These are phyloP conservation scores for Platyura marginata DNA, from an alignment of 1,140 invertebrate genomes.

Conservation along the genomic window DNA sequence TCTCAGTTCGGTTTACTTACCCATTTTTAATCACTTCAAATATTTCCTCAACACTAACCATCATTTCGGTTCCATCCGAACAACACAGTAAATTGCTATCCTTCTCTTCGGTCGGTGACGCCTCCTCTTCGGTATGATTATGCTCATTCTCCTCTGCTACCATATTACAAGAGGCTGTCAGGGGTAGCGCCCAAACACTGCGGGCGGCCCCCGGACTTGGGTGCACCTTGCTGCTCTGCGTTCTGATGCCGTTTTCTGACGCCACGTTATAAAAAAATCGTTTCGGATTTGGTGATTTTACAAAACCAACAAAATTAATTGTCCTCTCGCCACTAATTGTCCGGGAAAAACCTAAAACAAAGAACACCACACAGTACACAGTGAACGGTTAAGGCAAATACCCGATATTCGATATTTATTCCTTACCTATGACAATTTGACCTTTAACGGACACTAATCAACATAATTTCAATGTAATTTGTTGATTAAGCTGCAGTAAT, in stretches of 20 bases:
- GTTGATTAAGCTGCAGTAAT: no score
- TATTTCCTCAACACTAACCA: conserved; percentile 24
- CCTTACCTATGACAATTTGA: no score
- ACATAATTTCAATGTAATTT: background rate
- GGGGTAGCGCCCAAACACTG: conserved; percentile 59
- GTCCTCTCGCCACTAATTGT: background rate
- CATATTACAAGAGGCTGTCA: conserved; percentile 46
- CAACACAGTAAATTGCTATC: conserved; percentile 19
- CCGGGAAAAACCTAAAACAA: background rate
- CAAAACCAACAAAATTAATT: background rate
- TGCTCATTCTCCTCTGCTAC: conserved; percentile 38
- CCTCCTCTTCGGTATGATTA: conserved; percentile 19
- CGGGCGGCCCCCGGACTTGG: conserved; percentile 67
- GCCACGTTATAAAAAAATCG: conserved; percentile 15
- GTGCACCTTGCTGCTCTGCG: conserved; percentile 36
- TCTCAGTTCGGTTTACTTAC: background rate
- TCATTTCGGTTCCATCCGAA: conserved; percentile 23
- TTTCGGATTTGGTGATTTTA: background rate
- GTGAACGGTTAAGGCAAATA: background rate
- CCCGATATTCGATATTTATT: no score
- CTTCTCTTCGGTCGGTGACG: conserved; percentile 23
- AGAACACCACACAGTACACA: background rate
- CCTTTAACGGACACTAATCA: background rate
- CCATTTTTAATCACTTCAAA: conserved; percentile 22
- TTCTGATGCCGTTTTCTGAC: conserved; percentile 12